These are phyloP conservation scores for Microchirus variegatus DNA, from an alignment of 2,797 vertebrate genomes.

Conservation along the genomic window DNA sequence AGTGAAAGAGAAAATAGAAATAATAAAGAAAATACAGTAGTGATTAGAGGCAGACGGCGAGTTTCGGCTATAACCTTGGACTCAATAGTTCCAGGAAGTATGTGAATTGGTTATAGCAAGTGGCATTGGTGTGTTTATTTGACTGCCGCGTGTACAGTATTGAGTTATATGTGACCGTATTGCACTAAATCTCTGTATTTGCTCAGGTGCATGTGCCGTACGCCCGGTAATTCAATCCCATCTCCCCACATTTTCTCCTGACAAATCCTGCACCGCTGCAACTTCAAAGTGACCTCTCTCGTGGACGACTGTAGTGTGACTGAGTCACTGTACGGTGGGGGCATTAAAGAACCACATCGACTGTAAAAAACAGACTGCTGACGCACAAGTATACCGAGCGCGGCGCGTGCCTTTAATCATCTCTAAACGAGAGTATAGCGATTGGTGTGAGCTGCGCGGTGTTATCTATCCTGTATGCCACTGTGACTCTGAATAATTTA, in stretches of 20 bases:
- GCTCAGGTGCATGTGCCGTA: conserved; percentile 31
- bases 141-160: conserved; percentile 14
- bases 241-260: conserved; percentile 37
- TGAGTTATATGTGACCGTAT: conserved; percentile 7
- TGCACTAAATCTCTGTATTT: conserved; percentile 21
- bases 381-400: conserved; percentile 36
- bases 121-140: conserved; percentile 27
- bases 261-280: conserved; percentile 52
- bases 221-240: conserved; percentile 50
- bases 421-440: conserved; percentile 63
- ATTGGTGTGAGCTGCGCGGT: conserved; percentile 43
- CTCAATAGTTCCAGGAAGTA: conserved; percentile 20
- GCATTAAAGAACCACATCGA: conserved; percentile 44
- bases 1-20: not conserved
- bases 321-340: conserved; percentile 42
- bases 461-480: conserved; percentile 62
- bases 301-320: conserved; percentile 52
- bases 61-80: conserved; percentile 43
- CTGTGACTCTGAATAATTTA: conserved; percentile 70
- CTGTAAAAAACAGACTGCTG: conserved; percentile 60
- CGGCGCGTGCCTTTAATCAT: conserved; percentile 66
- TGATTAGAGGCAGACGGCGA: conserved; percentile 48
- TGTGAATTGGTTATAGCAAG: conserved; percentile 49
- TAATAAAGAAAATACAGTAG: not conserved
- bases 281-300: conserved; percentile 72